phyloP scores from a whole-genome alignment of 92 coral and sea anemone species.

The Isaurus tuberculatus region DNA sequence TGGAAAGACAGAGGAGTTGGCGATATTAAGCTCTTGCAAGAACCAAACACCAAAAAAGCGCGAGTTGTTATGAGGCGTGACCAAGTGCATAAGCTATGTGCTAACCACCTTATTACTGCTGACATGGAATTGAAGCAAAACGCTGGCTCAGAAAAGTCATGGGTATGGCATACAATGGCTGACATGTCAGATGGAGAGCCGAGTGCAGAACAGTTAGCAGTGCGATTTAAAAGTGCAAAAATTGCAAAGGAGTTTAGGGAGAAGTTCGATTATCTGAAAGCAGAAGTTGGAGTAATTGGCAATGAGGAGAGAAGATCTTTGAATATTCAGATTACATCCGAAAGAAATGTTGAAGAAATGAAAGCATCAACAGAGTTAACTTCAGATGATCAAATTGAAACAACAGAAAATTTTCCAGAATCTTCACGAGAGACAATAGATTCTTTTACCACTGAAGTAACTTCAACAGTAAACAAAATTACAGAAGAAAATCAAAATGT shows the following conservation, averaged over 20 bases:
- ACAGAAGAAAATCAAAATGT: background rate
- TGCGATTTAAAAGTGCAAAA: slow-evolving; percentile 73
- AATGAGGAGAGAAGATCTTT: background rate
- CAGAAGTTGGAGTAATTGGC: background rate
- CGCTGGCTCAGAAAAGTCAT: slow-evolving; percentile 84
- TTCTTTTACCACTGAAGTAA: background rate
- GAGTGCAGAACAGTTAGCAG: slow-evolving; percentile 88
- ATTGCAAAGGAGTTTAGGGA: slow-evolving; percentile 83
- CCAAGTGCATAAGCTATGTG: slow-evolving; percentile 88
- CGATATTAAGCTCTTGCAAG: slow-evolving; percentile 82
- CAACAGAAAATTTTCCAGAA: background rate
- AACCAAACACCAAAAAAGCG: slow-evolving; percentile 65
- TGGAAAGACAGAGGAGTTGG: slow-evolving; percentile 99
- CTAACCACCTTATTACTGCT: slow-evolving; percentile 88
- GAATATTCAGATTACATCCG: background rate
- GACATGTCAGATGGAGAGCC: slow-evolving; percentile 88
- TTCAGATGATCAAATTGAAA: background rate
- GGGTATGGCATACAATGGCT: slow-evolving; percentile 93
- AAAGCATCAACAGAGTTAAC: background rate
- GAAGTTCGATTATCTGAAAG: slow-evolving; percentile 69
- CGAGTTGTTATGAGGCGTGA: slow-evolving; percentile 95
- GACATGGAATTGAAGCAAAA: slow-evolving; percentile 86
- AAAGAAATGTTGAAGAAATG: background rate
- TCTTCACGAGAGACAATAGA: background rate
- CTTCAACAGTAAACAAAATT: background rate